These are phyloP conservation scores for Serrognathus titanus DNA, from an alignment of 2,888 invertebrate species.

Conservation along the genomic window DNA sequence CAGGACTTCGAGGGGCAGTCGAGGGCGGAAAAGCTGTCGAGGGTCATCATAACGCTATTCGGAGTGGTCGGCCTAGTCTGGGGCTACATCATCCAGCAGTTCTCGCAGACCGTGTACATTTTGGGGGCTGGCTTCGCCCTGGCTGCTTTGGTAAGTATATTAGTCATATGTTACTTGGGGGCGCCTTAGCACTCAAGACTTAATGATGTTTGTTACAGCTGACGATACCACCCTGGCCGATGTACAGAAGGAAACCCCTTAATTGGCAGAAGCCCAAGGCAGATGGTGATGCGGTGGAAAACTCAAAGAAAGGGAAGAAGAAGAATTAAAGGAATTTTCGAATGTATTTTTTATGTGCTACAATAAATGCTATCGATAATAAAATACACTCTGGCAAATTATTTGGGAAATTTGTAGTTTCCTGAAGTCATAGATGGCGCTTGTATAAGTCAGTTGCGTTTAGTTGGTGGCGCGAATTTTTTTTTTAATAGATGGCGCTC, in stretches of 20 bases:
- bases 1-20: constrained; percentile 90
- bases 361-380: too few relatives aligned
- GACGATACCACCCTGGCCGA: constrained; percentile 95
- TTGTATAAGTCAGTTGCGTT: too few relatives aligned
- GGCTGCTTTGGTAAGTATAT: constrained; percentile 69
- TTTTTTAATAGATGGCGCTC: too few relatives aligned
- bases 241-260: constrained; percentile 83
- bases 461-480: too few relatives aligned
- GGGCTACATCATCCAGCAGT: constrained; percentile 93
- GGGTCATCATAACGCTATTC: constrained; percentile 86
- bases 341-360: background rate
- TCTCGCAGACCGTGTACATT: constrained; percentile 92
- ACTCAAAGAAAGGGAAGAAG: constrained; percentile 37
- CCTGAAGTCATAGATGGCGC: too few relatives aligned
- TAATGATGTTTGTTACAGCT: constrained; percentile 53
- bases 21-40: constrained; percentile 82
- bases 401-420: too few relatives aligned
- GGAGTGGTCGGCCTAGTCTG: constrained; percentile 87
- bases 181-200: background rate
- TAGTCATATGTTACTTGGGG: too few relatives aligned
- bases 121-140: constrained; percentile 86
- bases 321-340: constrained; percentile 21
- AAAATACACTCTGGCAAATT: too few relatives aligned
- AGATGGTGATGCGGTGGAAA: constrained; percentile 35
- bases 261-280: constrained; percentile 82